Conservation (phyloP, 2,797 vertebrate species). For the Nasua narica region DNA sequence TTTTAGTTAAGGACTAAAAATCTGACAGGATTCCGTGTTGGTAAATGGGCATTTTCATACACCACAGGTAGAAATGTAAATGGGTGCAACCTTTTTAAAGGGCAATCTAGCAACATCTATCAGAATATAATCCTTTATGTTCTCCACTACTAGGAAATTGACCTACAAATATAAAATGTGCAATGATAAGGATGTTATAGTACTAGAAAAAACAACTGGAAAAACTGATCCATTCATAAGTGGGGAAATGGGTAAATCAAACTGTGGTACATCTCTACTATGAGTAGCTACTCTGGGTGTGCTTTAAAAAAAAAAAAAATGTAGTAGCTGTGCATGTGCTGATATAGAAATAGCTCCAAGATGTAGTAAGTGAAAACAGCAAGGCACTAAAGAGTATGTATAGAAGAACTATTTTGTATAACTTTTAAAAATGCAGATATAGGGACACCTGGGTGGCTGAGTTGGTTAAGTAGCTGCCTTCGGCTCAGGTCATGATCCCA, state of each 20-base stretch:
- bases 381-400: background rate
- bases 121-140: constrained; percentile 5
- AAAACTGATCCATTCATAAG: background rate
- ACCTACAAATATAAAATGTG: background rate
- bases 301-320: background rate
- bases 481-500: too few relatives aligned
- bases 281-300: background rate
- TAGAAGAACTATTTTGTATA: background rate
- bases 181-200: background rate
- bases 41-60: background rate
- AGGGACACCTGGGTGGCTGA: background rate
- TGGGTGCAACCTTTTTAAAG: background rate
- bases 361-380: background rate
- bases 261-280: background rate
- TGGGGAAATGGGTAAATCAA: background rate
- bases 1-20: background rate
- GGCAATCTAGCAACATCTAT: background rate
- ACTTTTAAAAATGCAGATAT: background rate
- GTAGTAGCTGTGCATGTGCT: background rate
- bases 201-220: background rate
- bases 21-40: background rate
- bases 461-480: too few relatives aligned
- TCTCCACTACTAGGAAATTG: background rate
- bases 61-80: background rate
- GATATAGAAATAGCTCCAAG: background rate